phyloP scores from a whole-genome alignment of 2,797 vertebrate species.

The Sebastiscus tertius region DNA sequence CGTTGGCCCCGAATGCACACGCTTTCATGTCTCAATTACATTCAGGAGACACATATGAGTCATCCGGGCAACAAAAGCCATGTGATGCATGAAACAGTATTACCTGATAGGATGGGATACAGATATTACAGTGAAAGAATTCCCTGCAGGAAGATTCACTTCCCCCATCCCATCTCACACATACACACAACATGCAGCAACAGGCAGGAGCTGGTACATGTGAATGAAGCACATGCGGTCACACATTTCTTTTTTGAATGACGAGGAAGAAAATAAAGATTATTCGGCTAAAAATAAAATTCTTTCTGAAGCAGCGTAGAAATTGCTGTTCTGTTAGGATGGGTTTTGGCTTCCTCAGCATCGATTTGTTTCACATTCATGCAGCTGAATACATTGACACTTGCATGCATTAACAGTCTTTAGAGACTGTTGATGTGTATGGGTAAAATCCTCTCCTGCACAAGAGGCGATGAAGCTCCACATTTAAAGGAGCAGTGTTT shows the following conservation, averaged over 20 bases:
- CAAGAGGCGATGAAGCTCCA: background rate
- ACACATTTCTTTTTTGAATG: background rate
- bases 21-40: constrained; percentile 25
- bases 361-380: background rate
- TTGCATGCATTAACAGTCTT: background rate
- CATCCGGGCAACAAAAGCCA: constrained; percentile 38
- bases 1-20: background rate
- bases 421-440: background rate
- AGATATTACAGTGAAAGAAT: constrained; percentile 47
- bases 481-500: background rate
- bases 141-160: constrained; percentile 27
- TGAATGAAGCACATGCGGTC: constrained; percentile 11
- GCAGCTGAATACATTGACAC: constrained; percentile 1
- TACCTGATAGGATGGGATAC: constrained; percentile 51
- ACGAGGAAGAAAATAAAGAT: background rate
- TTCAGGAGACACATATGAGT: background rate
- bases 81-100: constrained; percentile 35
- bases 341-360: background rate
- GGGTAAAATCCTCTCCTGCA: constrained; percentile 11
- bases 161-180: background rate
- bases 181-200: background rate
- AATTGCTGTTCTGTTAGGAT: background rate
- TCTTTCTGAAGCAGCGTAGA: background rate
- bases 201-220: constrained; percentile 46
- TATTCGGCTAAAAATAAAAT: constrained; percentile 5